Evolutionary conservation across 2,888 invertebrate species (phyloP).

Genomic region (Xanthorhoe designata): DNA sequence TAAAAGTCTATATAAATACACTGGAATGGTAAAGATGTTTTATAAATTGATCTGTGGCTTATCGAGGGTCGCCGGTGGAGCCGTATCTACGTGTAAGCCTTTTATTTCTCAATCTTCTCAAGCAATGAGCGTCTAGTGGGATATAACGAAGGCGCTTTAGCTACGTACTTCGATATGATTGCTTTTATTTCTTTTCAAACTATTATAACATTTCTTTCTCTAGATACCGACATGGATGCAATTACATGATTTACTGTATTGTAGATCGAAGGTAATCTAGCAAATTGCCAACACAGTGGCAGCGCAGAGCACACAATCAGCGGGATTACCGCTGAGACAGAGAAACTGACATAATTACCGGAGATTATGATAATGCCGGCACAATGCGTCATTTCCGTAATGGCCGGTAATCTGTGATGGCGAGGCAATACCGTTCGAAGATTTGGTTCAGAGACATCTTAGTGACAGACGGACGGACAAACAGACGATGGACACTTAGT

Average conservation of each 20-base stretch:
- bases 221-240: background rate
- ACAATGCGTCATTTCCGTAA: constrained; percentile 4
- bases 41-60: background rate
- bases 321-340: constrained; percentile 2
- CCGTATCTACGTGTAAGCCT: background rate
- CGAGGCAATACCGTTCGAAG: too few species aligned
- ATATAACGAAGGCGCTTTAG: background rate
- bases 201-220: background rate
- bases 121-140: background rate
- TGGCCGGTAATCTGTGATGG: background rate
- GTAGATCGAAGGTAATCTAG: background rate
- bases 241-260: background rate
- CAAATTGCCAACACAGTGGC: background rate
- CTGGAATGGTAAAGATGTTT: background rate
- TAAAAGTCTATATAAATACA: background rate
- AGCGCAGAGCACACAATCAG: background rate
- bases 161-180: background rate
- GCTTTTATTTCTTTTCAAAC: background rate
- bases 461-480: too few species aligned
- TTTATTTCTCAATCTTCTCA: background rate
- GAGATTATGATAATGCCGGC: background rate
- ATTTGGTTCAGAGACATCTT: too few species aligned
- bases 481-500: too few species aligned
- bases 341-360: constrained; percentile 1
- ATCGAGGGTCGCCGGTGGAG: background rate